These are phyloP conservation scores for Anhinga rufa DNA, from an alignment of 2,113 vertebrate species.

Conservation along the genomic window DNA sequence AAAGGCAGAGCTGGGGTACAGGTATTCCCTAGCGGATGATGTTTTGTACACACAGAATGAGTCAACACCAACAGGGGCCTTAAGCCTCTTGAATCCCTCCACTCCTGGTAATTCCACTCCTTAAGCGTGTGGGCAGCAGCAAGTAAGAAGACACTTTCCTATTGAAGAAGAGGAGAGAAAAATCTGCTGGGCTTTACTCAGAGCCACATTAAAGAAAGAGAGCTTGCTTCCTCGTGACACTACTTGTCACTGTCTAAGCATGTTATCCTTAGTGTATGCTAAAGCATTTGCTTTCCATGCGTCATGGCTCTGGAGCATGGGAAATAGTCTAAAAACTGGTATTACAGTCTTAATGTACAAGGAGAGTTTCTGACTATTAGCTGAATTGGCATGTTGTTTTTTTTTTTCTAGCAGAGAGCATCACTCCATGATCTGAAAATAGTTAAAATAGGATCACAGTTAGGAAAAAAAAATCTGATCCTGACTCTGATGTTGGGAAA, in stretches of 20 bases:
- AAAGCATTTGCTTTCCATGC: not conserved
- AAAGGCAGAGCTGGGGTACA: not conserved
- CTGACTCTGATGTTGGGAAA: not conserved
- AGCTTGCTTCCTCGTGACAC: not conserved
- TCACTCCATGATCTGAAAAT: not conserved
- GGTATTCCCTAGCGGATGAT: not conserved
- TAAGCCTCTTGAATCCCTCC: not conserved
- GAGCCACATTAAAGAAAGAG: not conserved
- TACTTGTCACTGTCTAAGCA: not conserved
- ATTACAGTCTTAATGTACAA: not conserved
- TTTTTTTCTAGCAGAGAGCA: not conserved
- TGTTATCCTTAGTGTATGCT: not conserved
- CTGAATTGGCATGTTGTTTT: not conserved
- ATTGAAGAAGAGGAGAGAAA: not conserved
- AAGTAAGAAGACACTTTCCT: not conserved
- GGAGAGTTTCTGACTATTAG: not conserved
- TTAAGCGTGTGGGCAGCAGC: not conserved
- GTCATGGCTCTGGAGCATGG: not conserved
- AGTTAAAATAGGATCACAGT: not conserved
- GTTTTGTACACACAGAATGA: not conserved
- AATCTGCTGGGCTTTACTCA: constrained; percentile 3
- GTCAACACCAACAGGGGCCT: not conserved
- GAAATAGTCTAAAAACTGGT: not conserved
- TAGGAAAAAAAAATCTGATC: not conserved
- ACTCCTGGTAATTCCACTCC: not conserved